A percentile compares a stretch with the other conserved stretches of the same genome.
These are phyloP conservation scores for Rissa tridactyla DNA, from an alignment of 2,113 vertebrate genomes.

Conservation along the genomic window DNA sequence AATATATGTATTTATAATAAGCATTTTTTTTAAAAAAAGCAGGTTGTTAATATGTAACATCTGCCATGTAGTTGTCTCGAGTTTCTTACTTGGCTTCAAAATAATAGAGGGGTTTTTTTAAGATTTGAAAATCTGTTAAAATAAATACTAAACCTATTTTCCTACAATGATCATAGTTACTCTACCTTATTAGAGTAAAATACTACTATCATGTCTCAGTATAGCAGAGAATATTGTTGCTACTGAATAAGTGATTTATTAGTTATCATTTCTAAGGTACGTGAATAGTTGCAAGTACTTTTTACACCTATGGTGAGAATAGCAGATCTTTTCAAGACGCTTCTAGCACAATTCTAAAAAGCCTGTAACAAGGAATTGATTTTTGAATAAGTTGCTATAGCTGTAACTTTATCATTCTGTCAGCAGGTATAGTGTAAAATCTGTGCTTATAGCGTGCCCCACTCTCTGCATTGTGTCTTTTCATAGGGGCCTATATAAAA, in stretches of 20 bases:
- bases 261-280: not conserved
- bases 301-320: not conserved
- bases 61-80: not conserved
- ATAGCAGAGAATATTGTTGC: not conserved
- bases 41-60: rapidly evolving
- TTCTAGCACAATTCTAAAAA: not conserved
- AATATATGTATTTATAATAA: not conserved
- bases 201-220: not conserved
- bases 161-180: not conserved
- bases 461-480: not conserved
- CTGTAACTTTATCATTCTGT: not conserved
- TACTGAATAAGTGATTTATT: not conserved
- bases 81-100: not conserved
- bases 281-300: not conserved
- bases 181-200: not conserved
- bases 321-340: not conserved
- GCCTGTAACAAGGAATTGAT: not conserved
- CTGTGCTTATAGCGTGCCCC: not conserved
- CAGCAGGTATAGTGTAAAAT: not conserved
- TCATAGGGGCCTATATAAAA: not conserved
- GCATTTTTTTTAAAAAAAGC: rapidly evolving
- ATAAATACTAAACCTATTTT: not conserved
- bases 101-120: not conserved
- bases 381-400: not conserved
- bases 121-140: not conserved